phyloP scores from a whole-genome alignment of 2,797 vertebrate genomes.

The Calcarius lapponicus region DNA sequence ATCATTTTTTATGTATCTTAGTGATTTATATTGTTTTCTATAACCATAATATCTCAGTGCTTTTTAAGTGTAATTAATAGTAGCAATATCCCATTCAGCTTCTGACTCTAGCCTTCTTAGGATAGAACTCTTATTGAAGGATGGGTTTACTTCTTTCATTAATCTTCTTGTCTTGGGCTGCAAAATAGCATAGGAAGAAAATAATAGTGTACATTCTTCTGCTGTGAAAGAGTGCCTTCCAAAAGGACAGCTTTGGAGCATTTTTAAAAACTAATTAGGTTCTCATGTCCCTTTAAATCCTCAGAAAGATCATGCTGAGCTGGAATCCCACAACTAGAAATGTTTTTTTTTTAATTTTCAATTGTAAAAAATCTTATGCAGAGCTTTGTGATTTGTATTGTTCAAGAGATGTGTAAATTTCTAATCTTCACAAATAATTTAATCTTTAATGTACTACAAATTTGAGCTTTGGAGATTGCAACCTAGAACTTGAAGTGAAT shows the following conservation, averaged over 20 bases:
- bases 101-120: slow-evolving; percentile 15
- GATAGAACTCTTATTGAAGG: background rate
- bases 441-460: background rate
- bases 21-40: background rate
- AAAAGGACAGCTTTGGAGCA: background rate
- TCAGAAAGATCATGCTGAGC: background rate
- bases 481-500: background rate
- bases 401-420: background rate
- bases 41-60: background rate
- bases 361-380: background rate
- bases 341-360: background rate
- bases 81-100: background rate
- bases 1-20: background rate
- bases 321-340: background rate
- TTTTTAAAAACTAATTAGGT: background rate
- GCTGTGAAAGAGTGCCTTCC: background rate
- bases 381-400: background rate
- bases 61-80: background rate
- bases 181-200: background rate
- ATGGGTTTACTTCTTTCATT: background rate
- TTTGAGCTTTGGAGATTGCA: background rate
- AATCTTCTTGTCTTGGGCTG: background rate
- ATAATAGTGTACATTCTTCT: background rate
- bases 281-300: background rate
- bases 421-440: background rate